phyloP scores from a whole-genome alignment of 2,797 vertebrate species.

The Argyrosomus regius region DNA sequence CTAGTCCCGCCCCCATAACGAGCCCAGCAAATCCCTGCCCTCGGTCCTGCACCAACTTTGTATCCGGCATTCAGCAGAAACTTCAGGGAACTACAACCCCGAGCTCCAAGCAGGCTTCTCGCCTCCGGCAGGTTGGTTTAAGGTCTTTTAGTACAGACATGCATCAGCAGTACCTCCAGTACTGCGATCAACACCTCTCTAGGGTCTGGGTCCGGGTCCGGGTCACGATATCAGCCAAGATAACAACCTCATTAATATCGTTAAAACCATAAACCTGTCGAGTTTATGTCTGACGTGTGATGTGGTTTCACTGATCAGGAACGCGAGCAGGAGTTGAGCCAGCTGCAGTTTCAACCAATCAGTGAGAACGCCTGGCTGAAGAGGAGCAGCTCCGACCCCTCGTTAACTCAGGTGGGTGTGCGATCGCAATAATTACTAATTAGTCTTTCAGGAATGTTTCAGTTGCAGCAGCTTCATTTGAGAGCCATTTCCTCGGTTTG shows the following conservation, averaged over 20 bases:
- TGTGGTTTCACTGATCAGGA: conserved; percentile 66
- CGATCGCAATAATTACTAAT: neutral
- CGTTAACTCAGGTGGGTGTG: conserved; percentile 74
- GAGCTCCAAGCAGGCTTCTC: conserved; percentile 78
- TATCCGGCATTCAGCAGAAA: conserved; percentile 80
- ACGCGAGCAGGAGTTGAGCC: conserved; percentile 80
- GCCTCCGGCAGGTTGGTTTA: conserved; percentile 80
- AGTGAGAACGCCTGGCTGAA: conserved; percentile 86
- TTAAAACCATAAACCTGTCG: neutral
- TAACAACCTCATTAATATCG: neutral
- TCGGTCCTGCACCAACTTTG: conserved; percentile 67
- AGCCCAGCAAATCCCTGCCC: conserved; percentile 35
- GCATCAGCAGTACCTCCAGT: neutral
- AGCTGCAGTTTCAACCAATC: conserved; percentile 78
- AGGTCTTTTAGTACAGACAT: neutral
- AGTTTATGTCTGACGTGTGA: conserved; percentile 21
- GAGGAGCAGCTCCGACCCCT: conserved; percentile 80
- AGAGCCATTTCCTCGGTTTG: neutral
- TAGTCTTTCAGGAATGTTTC: neutral
- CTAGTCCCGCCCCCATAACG: conserved; percentile 8
- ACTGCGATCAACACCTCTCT: neutral
- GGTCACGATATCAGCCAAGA: too few relatives aligned
- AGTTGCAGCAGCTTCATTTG: too few relatives aligned
- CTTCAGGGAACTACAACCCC: conserved; percentile 72
- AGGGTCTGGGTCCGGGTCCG: too few relatives aligned